Conservation (phyloP, 2,113 vertebrate genomes). For the Osmerus mordax region DNA sequence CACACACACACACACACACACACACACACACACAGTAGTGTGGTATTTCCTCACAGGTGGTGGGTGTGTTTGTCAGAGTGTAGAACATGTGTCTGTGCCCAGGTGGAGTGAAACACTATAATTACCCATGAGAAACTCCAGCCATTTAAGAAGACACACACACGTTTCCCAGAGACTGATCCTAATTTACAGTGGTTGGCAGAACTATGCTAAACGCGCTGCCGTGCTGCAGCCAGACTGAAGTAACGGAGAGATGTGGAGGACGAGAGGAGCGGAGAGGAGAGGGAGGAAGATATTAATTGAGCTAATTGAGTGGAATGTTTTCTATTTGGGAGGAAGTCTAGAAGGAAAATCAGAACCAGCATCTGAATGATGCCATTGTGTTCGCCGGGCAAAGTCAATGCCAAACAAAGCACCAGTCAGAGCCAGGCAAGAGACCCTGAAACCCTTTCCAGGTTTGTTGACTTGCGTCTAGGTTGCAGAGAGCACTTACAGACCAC, state of each 20-base stretch:
- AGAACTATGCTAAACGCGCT: conserved; percentile 33
- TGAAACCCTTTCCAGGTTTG: conserved; percentile 36
- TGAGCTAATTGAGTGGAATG: conserved; percentile 32
- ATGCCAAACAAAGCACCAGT: conserved; percentile 39
- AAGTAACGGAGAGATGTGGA: conserved; percentile 11
- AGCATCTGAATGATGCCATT: conserved; percentile 8
- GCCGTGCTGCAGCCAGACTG: conserved; percentile 28
- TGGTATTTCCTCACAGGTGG: conserved; percentile 61
- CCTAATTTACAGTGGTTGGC: conserved; percentile 64
- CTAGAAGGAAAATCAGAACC: conserved; percentile 19
- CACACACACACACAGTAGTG: conserved; percentile 17
- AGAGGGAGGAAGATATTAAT: conserved; percentile 46
- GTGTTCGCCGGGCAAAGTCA: conserved; percentile 20
- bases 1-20: too few species aligned
- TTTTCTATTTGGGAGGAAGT: conserved; percentile 33
- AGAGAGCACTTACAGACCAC: conserved; percentile 3
- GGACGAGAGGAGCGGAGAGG: not conserved
- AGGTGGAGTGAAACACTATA: conserved; percentile 63
- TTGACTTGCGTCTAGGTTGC: conserved; percentile 29
- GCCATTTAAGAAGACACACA: conserved; percentile 41
- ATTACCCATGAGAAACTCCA: conserved; percentile 62
- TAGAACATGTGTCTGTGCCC: conserved; percentile 62
- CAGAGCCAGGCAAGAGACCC: conserved; percentile 24
- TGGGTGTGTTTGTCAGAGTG: conserved; percentile 54
- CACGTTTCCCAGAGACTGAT: conserved; percentile 52